These are phyloP conservation scores for Porites lobata DNA, from an alignment of 92 coral and sea anemone species.

Conservation along the genomic window DNA sequence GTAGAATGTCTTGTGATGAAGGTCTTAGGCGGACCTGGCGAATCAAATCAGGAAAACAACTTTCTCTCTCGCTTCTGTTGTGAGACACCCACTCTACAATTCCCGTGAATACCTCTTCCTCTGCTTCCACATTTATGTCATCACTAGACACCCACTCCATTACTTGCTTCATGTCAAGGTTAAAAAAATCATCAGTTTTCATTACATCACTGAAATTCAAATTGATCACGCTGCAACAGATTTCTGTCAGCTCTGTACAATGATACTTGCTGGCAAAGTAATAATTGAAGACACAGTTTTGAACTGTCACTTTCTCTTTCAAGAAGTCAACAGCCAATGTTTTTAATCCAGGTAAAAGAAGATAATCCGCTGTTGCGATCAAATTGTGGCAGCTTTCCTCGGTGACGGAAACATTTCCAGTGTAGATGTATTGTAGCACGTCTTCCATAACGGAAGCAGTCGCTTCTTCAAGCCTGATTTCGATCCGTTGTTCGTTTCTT, in stretches of 20 bases:
- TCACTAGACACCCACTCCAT: slow-evolving; percentile 36
- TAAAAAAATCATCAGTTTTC: slow-evolving; percentile 3
- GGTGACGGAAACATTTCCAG: slow-evolving; percentile 72
- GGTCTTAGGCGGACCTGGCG: slow-evolving; percentile 3
- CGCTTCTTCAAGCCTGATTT: slow-evolving; percentile 53
- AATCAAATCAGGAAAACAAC: not conserved
- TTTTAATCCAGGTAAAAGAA: slow-evolving; percentile 74
- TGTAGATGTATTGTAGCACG: slow-evolving; percentile 75
- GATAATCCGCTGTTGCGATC: slow-evolving; percentile 84
- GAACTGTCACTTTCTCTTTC: slow-evolving; percentile 51
- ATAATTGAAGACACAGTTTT: slow-evolving; percentile 29
- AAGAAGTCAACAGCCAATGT: slow-evolving; percentile 68
- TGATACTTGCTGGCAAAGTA: slow-evolving; percentile 30
- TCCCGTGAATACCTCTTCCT: slow-evolving; percentile 38
- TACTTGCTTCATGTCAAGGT: not conserved
- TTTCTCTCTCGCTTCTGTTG: slow-evolving; percentile 29
- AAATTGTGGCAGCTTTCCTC: slow-evolving; percentile 73
- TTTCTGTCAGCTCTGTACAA: slow-evolving; percentile 1
- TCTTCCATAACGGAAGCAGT: slow-evolving; percentile 61
- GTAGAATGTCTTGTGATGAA: slow-evolving; percentile 1
- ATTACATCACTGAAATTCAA: not conserved
- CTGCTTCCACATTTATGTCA: slow-evolving; percentile 15
- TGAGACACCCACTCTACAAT: slow-evolving; percentile 22
- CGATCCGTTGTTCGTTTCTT: slow-evolving; percentile 55
- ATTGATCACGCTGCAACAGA: not conserved